A percentile compares a stretch with the other conserved stretches of the same genome.
These are phyloP conservation scores for Rhabdomys dilectus DNA, from an alignment of 2,113 vertebrate species.

Conservation along the genomic window DNA sequence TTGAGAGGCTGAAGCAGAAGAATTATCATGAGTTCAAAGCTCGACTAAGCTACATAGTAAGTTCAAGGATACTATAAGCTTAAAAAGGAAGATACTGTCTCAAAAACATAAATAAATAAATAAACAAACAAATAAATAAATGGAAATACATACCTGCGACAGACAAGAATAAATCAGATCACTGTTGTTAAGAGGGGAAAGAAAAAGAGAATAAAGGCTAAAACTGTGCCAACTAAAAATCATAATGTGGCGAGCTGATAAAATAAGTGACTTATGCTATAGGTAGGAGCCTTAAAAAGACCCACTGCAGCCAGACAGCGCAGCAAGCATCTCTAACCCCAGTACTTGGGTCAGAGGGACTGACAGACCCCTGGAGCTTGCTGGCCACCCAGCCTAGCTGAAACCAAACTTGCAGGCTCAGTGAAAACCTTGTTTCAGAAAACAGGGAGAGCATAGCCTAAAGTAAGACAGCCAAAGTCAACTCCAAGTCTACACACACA, in stretches of 20 bases:
- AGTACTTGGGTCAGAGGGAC: neutral
- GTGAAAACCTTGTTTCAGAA: neutral
- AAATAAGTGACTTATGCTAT: neutral
- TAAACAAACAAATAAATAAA: neutral
- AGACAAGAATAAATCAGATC: slow-evolving; percentile 26
- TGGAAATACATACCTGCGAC: neutral
- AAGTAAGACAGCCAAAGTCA: neutral
- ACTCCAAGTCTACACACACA: too few species aligned
- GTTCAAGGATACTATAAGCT: neutral
- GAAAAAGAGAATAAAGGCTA: neutral
- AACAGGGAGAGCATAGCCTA: too few species aligned
- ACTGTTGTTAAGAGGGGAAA: accelerated
- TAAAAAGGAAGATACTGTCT: neutral
- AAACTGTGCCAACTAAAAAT: neutral
- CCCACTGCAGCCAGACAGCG: neutral
- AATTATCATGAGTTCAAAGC: neutral
- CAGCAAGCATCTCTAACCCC: too few species aligned
- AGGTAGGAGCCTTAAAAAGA: neutral
- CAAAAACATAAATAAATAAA: neutral
- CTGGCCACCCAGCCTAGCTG: neutral
- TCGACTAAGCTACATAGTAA: neutral
- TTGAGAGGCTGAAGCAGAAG: neutral
- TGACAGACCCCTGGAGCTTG: neutral
- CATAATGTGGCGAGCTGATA: neutral
- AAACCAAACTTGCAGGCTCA: neutral